phyloP scores from a whole-genome alignment of 1,140 invertebrate species.

The Leptopilina clavipes region DNA sequence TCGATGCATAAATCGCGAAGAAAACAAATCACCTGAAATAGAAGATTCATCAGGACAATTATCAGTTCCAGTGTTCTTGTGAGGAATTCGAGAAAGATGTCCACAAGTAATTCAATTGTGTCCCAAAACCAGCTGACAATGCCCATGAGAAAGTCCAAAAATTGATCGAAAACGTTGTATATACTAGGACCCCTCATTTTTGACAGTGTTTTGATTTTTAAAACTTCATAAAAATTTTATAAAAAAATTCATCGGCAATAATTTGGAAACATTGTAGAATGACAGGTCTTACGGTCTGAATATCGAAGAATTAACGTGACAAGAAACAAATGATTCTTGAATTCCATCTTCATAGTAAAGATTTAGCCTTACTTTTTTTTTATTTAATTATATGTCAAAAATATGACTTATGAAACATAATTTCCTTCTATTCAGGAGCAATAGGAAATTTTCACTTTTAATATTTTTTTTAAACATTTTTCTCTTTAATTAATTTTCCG shows the following conservation, averaged over 20 bases:
- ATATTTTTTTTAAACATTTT: too few species aligned
- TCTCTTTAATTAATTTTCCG: too few species aligned
- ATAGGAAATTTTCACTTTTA: too few species aligned
- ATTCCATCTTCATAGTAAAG: neutral
- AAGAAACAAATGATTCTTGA: conserved; percentile 6
- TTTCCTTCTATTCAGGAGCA: too few species aligned
- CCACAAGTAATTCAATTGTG: conserved; percentile 57
- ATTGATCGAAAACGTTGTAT: conserved; percentile 47
- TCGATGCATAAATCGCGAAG: conserved; percentile 62
- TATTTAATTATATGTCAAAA: neutral
- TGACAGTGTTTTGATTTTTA: conserved; percentile 41
- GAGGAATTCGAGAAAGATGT: conserved; percentile 61
- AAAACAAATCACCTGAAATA: conserved; percentile 60
- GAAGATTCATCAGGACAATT: conserved; percentile 57
- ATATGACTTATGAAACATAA: too few species aligned
- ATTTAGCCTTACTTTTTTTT: too few species aligned
- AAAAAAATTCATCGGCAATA: conserved; percentile 1
- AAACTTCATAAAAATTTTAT: neutral
- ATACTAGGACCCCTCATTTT: conserved; percentile 42
- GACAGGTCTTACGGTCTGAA: conserved; percentile 49
- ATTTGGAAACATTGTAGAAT: conserved; percentile 30
- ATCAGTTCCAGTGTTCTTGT: conserved; percentile 59
- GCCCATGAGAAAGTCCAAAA: conserved; percentile 47
- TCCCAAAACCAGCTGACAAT: conserved; percentile 59
- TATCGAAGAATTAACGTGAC: neutral